phyloP scores from a whole-genome alignment of 1,140 invertebrate genomes.

The Palaemon carinicauda region DNA sequence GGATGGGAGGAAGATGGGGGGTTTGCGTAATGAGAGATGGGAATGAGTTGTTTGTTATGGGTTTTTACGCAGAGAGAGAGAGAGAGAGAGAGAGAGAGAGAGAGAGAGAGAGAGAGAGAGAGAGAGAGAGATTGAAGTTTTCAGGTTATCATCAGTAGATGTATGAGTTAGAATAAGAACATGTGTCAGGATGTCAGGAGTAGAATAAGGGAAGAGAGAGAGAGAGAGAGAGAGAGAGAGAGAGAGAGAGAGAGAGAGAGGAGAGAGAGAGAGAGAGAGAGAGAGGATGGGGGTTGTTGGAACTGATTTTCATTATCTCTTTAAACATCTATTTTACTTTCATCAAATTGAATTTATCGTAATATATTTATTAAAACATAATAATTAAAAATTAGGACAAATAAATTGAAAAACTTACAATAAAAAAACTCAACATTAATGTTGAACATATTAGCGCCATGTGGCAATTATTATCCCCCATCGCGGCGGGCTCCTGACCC shows the following conservation, averaged over 20 bases:
- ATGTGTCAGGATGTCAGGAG: too few relatives aligned
- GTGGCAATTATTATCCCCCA: background rate
- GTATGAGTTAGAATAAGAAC: too few relatives aligned
- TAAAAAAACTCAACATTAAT: too few relatives aligned
- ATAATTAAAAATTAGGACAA: too few relatives aligned
- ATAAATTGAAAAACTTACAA: too few relatives aligned
- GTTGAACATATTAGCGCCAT: background rate
- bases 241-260: background rate
- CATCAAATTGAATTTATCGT: too few relatives aligned
- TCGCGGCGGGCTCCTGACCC: background rate
- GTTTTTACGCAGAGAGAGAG: background rate
- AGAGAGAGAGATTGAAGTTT: background rate
- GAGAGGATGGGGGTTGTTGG: background rate
- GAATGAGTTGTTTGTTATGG: background rate
- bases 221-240: background rate
- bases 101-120: background rate
- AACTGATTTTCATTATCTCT: too few relatives aligned
- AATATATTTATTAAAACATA: too few relatives aligned
- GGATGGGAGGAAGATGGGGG: too few relatives aligned
- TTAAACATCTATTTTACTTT: too few relatives aligned
- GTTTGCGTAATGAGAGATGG: background rate
- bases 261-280: background rate
- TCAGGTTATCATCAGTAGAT: too few relatives aligned
- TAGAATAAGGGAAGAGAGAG: too few relatives aligned
- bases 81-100: background rate